Evolutionary conservation across 1,140 invertebrate genomes (phyloP).

Genomic region (Macrostomum lignano): DNA sequence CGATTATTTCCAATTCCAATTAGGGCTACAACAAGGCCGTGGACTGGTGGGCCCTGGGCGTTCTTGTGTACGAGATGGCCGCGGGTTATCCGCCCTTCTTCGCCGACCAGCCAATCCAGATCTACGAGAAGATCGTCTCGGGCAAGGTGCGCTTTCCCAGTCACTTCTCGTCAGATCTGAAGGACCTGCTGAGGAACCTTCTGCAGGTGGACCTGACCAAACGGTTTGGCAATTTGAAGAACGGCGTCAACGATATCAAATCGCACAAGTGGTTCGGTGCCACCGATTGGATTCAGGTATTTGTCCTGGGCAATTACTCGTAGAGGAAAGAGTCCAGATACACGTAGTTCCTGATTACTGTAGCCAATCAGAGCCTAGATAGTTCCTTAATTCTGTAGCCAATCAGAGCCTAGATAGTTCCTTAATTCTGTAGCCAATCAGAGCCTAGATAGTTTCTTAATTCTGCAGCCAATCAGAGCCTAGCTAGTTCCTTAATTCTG

Average conservation of each 20-base stretch:
- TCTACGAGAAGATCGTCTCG: slow-evolving; percentile 49
- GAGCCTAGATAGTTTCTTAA: too few species aligned
- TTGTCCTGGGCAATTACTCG: too few species aligned
- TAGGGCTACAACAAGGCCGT: slow-evolving; percentile 77
- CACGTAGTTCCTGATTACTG: too few species aligned
- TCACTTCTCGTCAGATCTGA: slow-evolving; percentile 49
- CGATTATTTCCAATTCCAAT: too few species aligned
- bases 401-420: too few species aligned
- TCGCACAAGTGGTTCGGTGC: slow-evolving; percentile 91
- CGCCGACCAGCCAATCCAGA: slow-evolving; percentile 34
- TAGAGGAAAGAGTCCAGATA: too few species aligned
- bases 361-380: too few species aligned
- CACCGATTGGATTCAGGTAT: slow-evolving; percentile 93
- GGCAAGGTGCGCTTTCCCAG: slow-evolving; percentile 41
- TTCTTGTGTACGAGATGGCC: slow-evolving; percentile 39
- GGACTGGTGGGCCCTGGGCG: slow-evolving; percentile 81
- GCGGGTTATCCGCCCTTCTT: slow-evolving; percentile 35
- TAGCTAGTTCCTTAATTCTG: too few species aligned
- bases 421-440: too few species aligned
- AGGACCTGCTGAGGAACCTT: slow-evolving; percentile 76
- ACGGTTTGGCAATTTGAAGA: slow-evolving; percentile 88
- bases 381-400: too few species aligned
- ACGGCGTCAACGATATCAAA: slow-evolving; percentile 95
- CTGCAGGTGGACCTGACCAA: slow-evolving; percentile 94
- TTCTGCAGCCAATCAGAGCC: too few species aligned